Percentiles rank a stretch among this genome's conserved stretches.
Evolutionary conservation across 2,113 vertebrate species (phyloP).

Genomic region (Bubo blakistoni): DNA sequence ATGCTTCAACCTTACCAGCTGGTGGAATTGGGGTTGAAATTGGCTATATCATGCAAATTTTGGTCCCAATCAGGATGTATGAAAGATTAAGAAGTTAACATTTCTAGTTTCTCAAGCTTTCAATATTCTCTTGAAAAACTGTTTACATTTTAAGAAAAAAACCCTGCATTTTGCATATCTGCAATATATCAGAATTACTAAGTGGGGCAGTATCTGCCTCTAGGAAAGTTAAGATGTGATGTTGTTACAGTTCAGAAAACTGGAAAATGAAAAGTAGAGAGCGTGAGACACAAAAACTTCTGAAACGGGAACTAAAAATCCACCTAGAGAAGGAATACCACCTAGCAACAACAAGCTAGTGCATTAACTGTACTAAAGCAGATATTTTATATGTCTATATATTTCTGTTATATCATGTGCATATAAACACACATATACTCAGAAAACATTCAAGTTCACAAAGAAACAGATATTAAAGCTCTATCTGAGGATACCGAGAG

Average conservation of each 20-base stretch:
- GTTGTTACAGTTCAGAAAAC: background rate
- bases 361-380: background rate
- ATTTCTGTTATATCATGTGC: background rate
- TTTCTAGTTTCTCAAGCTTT: background rate
- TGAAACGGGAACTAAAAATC: background rate
- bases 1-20: background rate
- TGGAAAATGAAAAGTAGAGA: background rate
- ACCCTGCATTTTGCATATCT: background rate
- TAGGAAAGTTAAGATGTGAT: background rate
- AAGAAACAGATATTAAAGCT: background rate
- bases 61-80: background rate
- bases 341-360: background rate
- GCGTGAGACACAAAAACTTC: background rate
- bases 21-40: background rate
- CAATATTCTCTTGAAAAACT: background rate
- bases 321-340: background rate
- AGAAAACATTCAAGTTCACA: background rate
- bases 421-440: background rate
- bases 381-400: background rate
- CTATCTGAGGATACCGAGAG: background rate
- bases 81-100: background rate
- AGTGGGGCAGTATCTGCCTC: background rate
- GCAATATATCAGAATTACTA: background rate
- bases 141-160: background rate
- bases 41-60: background rate